phyloP scores from a whole-genome alignment of 92 coral and sea anemone genomes.

The Umimayanthus chanpuru region DNA sequence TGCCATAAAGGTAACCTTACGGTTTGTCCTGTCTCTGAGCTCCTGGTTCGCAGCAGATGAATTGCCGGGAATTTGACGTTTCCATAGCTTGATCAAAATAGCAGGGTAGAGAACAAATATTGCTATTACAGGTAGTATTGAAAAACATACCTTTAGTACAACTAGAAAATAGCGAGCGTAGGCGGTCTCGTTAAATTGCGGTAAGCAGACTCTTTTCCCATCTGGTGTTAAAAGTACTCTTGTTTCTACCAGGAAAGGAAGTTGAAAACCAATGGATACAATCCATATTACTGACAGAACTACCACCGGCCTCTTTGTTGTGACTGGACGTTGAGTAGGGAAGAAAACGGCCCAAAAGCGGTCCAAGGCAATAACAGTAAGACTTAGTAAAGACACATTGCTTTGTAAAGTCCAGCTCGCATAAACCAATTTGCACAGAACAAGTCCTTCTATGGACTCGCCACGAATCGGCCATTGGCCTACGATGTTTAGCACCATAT shows the following conservation, averaged over 20 bases:
- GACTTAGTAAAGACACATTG: background rate
- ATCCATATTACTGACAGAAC: background rate
- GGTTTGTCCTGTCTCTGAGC: background rate
- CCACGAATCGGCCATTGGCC: background rate
- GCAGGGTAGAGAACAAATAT: background rate
- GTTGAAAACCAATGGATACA: background rate
- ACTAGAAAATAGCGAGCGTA: background rate
- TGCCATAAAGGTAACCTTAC: background rate
- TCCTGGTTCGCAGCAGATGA: background rate
- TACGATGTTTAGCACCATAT: background rate
- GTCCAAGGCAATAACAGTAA: background rate
- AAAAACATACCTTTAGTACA: background rate
- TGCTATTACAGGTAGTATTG: background rate
- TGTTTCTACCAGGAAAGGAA: background rate
- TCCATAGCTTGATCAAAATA: background rate
- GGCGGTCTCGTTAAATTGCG: background rate
- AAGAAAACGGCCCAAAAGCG: background rate
- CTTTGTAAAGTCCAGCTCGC: background rate
- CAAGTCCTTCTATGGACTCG: background rate
- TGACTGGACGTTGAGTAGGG: background rate
- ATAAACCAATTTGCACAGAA: background rate
- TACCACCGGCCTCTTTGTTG: background rate
- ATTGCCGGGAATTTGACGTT: conserved; percentile 1
- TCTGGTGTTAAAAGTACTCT: background rate
- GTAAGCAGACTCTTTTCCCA: background rate